These are phyloP conservation scores for Grantiella picta DNA, from an alignment of 2,113 vertebrate genomes.

Conservation along the genomic window DNA sequence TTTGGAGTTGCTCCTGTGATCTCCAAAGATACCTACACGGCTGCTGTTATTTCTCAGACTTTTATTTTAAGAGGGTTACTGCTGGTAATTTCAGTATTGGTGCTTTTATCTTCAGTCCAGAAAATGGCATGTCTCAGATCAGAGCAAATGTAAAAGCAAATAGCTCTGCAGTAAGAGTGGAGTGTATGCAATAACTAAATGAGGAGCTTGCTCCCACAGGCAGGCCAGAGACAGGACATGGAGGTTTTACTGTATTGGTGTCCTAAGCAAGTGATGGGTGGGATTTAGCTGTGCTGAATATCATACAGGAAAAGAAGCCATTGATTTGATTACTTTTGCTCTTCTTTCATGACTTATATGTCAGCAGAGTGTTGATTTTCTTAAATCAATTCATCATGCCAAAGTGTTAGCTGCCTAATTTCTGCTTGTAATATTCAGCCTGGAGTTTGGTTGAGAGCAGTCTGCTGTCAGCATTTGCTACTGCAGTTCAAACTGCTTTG, in stretches of 20 bases:
- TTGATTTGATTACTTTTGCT: not conserved
- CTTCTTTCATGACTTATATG: not conserved
- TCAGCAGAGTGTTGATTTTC: not conserved
- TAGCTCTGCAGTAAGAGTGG: not conserved
- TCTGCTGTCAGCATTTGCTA: not conserved
- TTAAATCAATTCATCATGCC: not conserved
- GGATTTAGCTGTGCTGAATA: not conserved
- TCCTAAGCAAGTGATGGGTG: not conserved
- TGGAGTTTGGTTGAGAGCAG: not conserved
- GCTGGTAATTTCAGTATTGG: not conserved
- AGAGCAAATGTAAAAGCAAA: constrained; percentile 11
- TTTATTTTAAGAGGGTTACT: constrained; percentile 3
- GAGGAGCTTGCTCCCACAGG: not conserved
- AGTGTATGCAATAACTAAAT: not conserved
- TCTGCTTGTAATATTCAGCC: not conserved
- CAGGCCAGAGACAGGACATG: not conserved
- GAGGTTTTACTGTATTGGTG: not conserved
- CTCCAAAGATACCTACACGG: not conserved
- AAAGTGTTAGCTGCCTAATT: not conserved
- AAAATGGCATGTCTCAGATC: not conserved
- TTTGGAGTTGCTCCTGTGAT: not conserved
- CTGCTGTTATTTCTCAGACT: not conserved
- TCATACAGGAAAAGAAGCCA: not conserved
- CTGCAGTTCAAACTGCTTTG: not conserved
- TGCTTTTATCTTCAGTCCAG: not conserved